A percentile compares a stretch with the other conserved stretches of the same genome.
These are phyloP conservation scores for Oscheius onirici DNA, from an alignment of 2,888 invertebrate species.

Conservation along the genomic window DNA sequence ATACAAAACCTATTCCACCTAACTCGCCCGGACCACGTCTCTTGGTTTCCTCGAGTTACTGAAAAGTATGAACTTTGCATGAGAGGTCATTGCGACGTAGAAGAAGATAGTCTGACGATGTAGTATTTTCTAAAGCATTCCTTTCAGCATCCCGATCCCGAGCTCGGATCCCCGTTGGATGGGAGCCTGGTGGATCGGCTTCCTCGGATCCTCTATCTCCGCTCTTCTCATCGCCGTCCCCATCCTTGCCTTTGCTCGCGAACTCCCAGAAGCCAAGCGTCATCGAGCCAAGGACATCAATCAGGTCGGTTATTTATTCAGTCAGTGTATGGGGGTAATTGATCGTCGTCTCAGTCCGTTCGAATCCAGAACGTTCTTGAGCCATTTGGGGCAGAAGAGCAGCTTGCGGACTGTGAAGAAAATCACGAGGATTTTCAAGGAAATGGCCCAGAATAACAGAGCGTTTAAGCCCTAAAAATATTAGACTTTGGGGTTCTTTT, in stretches of 20 bases:
- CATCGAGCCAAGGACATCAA: constrained; percentile 69
- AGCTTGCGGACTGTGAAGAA: constrained; percentile 8
- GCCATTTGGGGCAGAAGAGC: background rate
- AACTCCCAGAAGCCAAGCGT: constrained; percentile 70
- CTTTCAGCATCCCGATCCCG: constrained; percentile 44
- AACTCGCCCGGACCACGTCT: no score
- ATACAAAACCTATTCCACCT: no score
- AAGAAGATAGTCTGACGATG: no score
- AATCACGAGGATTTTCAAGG: background rate
- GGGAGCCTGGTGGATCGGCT: constrained; percentile 75
- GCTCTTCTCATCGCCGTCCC: constrained; percentile 73
- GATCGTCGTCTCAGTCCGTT: background rate
- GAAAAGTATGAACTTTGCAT: no score
- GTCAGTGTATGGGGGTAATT: background rate
- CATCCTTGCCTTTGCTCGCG: constrained; percentile 69
- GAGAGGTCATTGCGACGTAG: no score
- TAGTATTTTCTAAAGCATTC: background rate
- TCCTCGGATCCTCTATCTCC: constrained; percentile 72
- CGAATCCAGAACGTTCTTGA: background rate
- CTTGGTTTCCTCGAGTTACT: no score
- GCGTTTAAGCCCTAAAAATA: background rate
- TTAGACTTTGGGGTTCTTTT: background rate
- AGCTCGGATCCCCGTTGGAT: constrained; percentile 72
- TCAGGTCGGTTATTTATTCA: constrained; percentile 41
- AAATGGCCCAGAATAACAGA: background rate